Percentiles rank a stretch among this genome's conserved stretches.
phyloP scores from a whole-genome alignment of 2,797 vertebrate genomes.

The Alfaro cultratus region DNA sequence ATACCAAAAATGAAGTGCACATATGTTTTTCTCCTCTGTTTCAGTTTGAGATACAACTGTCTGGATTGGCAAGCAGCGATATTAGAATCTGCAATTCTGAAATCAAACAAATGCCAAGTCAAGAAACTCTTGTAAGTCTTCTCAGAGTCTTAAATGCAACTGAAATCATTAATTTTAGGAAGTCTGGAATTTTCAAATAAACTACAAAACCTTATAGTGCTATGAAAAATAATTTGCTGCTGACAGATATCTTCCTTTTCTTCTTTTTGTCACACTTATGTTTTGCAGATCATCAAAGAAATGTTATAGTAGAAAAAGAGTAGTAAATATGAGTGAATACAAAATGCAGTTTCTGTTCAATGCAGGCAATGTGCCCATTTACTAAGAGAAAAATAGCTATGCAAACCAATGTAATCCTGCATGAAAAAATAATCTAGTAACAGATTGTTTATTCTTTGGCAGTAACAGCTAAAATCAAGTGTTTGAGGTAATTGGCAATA shows the following conservation, averaged over 20 bases:
- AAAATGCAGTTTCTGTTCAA: background rate
- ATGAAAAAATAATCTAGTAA: background rate
- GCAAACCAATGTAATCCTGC: background rate
- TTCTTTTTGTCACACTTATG: too few species aligned
- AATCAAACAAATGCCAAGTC: slow-evolving; percentile 68
- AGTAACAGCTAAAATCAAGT: background rate
- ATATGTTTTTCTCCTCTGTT: background rate
- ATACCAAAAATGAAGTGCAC: background rate
- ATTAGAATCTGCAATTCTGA: slow-evolving; percentile 71
- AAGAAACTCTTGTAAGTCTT: slow-evolving; percentile 76
- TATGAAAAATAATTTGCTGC: background rate
- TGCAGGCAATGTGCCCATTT: background rate
- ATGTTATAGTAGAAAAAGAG: too few species aligned
- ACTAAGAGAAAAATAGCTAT: background rate
- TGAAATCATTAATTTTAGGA: background rate
- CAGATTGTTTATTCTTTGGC: background rate
- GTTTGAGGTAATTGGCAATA: background rate
- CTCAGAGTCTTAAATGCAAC: background rate
- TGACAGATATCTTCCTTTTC: background rate
- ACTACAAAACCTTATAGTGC: background rate
- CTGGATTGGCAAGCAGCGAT: slow-evolving; percentile 69
- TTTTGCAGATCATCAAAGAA: too few species aligned
- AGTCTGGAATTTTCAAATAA: background rate
- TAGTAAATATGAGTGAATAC: background rate
- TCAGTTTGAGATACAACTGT: slow-evolving; percentile 77